Evolutionary conservation across 2,888 invertebrate genomes (phyloP).

Genomic region (Dicyrtomina minuta): DNA sequence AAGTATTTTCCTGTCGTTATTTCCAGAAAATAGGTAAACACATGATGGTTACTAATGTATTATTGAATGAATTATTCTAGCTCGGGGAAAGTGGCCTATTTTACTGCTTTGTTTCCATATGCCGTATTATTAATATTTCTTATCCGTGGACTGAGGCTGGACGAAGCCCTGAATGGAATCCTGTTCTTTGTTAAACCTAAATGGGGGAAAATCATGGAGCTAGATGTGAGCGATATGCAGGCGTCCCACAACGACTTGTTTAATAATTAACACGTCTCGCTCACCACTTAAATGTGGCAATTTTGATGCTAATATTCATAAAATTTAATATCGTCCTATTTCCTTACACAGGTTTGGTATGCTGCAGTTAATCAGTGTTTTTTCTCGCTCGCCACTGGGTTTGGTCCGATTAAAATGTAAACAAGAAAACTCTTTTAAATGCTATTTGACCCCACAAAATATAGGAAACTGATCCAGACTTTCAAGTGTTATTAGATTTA

Average conservation of each 20-base stretch:
- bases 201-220: constrained; percentile 71
- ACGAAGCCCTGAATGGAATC: constrained; percentile 74
- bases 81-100: constrained; percentile 71
- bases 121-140: constrained; percentile 73
- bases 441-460: constrained; percentile 55
- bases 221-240: constrained; percentile 62
- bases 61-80: constrained; percentile 7
- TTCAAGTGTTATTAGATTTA: not conserved
- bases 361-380: constrained; percentile 73
- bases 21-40: too few species aligned
- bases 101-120: constrained; percentile 84
- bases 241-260: not conserved
- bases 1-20: too few species aligned
- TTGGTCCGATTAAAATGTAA: constrained; percentile 74
- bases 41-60: not conserved
- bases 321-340: constrained; percentile 41
- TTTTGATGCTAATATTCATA: not conserved
- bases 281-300: too few species aligned
- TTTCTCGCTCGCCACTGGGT: constrained; percentile 67
- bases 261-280: not conserved
- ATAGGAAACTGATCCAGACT: not conserved
- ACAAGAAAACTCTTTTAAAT: too few species aligned
- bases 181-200: constrained; percentile 76
- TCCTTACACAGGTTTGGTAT: constrained; percentile 80
- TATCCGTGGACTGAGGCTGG: constrained; percentile 61